Evolutionary conservation across 2,888 invertebrate species (phyloP), one percentile per base, ranked within the genome.

Genomic region (Drosophila borborema): DNA sequence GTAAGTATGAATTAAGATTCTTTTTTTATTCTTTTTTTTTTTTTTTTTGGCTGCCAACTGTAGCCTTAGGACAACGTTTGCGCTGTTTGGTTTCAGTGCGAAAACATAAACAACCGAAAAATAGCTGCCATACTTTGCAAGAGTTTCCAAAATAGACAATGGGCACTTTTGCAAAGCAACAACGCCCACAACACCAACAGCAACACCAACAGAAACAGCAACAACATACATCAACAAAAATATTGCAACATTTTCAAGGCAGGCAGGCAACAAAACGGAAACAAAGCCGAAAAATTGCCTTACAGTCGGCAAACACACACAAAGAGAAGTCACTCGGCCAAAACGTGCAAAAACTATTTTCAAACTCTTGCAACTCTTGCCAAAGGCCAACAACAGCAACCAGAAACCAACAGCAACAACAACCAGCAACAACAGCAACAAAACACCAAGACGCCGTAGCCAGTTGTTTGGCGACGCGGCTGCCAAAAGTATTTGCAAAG

Each of bases 301-400:
- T 53, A 56, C 60, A 81, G 84, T 72, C 65, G 71, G 46, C 78
- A 68, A 68, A 74, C 64, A 53, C 64, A 80, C 69, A 79, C 81
- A 79, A 72, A 67, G 72, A 60, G 72, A 86, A 83, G 83, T 88
- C 83, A 86, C 83, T 88, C 86, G 83, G 62, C 86, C 82, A 88
- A 88, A 88, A 85, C 82, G 88, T 87, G 88, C 79, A 81, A 84
- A 68, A 88, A 89, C 86, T 84, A 84, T 83, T 84, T 82, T 68
- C 72, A 83, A 84, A 84, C 83, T 82, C 74, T 71, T 64, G 61
- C 66, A 80, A 86, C 83, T 81, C 83, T 51, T 51, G 51, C 51
- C 64, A 69, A 69, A 66, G 62, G 69, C 38, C 34, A 66, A 43
- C 23, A 60, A 16, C 28, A 53, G 28, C 56, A 59, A 41, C 48